Evolutionary conservation across 2,888 invertebrate species (phyloP), one percentile per base, ranked within the genome.

Genomic region (Rhyacophila evoluta): DNA sequence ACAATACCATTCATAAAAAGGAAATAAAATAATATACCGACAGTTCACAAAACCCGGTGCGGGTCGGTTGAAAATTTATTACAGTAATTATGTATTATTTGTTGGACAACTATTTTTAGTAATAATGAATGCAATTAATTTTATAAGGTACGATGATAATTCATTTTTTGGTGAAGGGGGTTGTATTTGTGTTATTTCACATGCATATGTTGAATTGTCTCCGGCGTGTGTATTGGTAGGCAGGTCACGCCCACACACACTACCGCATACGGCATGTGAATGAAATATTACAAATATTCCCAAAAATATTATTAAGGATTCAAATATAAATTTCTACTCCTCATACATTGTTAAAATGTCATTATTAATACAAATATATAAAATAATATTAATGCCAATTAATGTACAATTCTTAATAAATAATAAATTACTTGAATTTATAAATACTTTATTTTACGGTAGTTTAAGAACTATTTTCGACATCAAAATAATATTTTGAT

Each of bases 111-210:
- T 75, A 70, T 75, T 75, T n/a, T 28, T 70, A 75, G 25, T 55
- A 55, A 75, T 75, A 75, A 75, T 70, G 75, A 38, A 75, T 33
- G 75, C 37, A 69, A 69, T 68, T 75, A 75, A 75, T 75, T 38
- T 28, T 55, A 55, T 55, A 55, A 75, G 70, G 39, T 25, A 38
- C 38, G 27, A 75, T 70, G 38, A 69, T 75, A 75, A 75, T 75
- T 75, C 67, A 75, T 75, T 75, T 75, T n/a, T 69, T 75, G 55
- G 15, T 55, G 25, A 55, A 55, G 55, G 55, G 55, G 55, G 55
- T 55, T 55, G 55, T 19, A 19, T 55, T 55, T 55, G 15, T 55
- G 19, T 55, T 55, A 55, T 55, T 55, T 55, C 55, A 55, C 55
- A 25, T 55, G 19, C 10, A n/a, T 33, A 33, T 8, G 55, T 55